phyloP scores from a whole-genome alignment of 2,888 invertebrate genomes.

The Mycalesis mineus region DNA sequence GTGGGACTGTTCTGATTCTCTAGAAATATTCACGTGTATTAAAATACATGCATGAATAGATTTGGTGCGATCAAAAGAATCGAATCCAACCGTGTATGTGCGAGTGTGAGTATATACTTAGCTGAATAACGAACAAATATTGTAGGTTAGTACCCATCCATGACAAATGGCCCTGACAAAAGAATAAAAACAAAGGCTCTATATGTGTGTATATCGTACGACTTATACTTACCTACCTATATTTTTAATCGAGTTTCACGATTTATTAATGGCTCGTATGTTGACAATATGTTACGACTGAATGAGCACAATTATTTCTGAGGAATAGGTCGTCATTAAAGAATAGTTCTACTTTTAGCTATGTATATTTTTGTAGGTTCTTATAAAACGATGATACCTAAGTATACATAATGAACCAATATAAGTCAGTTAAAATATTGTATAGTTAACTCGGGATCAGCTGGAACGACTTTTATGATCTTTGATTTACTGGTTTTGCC shows the following conservation, averaged over 20 bases:
- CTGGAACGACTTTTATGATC: too few species aligned
- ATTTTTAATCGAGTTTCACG: neutral
- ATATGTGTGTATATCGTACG: neutral
- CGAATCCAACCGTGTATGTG: neutral
- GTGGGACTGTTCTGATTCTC: neutral
- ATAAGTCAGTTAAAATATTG: too few species aligned
- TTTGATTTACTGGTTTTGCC: too few species aligned
- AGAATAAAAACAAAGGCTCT: slow-evolving; percentile 24
- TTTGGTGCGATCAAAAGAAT: neutral
- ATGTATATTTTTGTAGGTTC: too few species aligned
- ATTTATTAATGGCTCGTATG: neutral
- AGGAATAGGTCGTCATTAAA: too few species aligned
- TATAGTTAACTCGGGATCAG: too few species aligned
- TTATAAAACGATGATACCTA: too few species aligned
- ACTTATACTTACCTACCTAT: neutral
- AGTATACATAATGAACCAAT: too few species aligned
- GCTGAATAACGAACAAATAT: slow-evolving; percentile 17
- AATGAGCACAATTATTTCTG: too few species aligned
- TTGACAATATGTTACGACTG: neutral
- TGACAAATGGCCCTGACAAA: slow-evolving; percentile 30
- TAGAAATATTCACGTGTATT: neutral
- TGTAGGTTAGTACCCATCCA: slow-evolving; percentile 17
- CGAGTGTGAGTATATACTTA: slow-evolving; percentile 2
- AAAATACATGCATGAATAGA: neutral
- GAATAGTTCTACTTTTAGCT: too few species aligned